Conservation (phyloP, 1,140 invertebrate genomes). For the Heliconius eleuchia region DNA sequence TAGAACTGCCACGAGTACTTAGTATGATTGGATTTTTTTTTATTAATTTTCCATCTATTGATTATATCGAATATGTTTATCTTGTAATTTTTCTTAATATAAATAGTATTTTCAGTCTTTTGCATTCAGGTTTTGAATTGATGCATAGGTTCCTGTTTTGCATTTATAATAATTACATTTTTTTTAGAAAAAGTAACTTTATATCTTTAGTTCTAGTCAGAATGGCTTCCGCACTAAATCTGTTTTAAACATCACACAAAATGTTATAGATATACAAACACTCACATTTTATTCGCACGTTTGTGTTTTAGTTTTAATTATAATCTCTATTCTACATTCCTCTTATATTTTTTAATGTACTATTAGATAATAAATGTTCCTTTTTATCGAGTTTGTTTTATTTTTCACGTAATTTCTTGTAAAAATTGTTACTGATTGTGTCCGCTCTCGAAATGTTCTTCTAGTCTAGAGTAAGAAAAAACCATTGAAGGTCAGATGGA, state of each 20-base stretch:
- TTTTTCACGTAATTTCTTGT: conserved; percentile 10
- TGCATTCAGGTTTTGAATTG: not conserved
- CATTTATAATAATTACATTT: conserved; percentile 53
- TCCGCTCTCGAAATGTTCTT: no score
- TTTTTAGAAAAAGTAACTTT: conserved; percentile 26
- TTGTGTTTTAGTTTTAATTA: conserved; percentile 43
- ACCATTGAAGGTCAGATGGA: no score
- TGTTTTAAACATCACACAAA: conserved; percentile 56
- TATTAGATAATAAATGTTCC: conserved; percentile 55
- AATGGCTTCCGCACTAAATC: conserved; percentile 55
- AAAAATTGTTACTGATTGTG: no score
- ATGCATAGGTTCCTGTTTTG: conserved; percentile 51
- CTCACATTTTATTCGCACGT: conserved; percentile 55
- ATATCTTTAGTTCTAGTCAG: conserved; percentile 67
- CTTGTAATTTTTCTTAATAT: not conserved
- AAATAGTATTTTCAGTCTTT: not conserved
- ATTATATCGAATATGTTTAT: not conserved
- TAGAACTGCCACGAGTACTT: conserved; percentile 30
- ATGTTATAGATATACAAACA: conserved; percentile 34
- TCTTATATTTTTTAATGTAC: conserved; percentile 47
- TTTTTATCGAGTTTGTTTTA: conserved; percentile 45
- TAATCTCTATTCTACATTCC: conserved; percentile 59
- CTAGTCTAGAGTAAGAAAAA: no score
- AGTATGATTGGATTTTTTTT: conserved; percentile 5
- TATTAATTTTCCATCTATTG: not conserved